Base-by-base conservation (phyloP, 2,888 invertebrate species). In the Cheilosia variabilis region DNA sequence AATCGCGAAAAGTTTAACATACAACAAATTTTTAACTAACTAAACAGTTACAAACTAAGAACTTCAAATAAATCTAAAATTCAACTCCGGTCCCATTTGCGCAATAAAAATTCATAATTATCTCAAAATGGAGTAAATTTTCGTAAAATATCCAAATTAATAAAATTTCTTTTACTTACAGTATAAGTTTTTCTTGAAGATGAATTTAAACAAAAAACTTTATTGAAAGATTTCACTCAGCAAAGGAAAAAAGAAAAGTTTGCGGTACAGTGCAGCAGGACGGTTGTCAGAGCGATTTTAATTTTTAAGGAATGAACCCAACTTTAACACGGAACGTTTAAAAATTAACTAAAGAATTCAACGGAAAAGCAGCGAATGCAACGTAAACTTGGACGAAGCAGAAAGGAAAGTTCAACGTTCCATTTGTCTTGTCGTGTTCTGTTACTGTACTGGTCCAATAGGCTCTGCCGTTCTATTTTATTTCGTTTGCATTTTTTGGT, bases 311-410 rank as follows among this genome's bases (percentile, higher is more conserved):
- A 43, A 63, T 43, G n/a, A 60, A 73, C 68, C 73, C 83, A 84
- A 84, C 83, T 65, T 69, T 6, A 63, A 73, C 57, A 57, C 69
- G 53, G 79, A 69, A 84, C 83, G 83, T 75, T 84, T 79, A 79
- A 84, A 84, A 84, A 78, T 84, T 84, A 84, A 84, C 83, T 84
- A 79, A 79, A 84, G 63, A 83, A 31, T 75, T 58, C 63, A 84
- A 69, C 63, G 73, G 69, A 69, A 78, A 77, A 77, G 50, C 55
- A 63, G 43, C 68, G 83, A 34, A 68, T 62, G 72, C 68, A 75
- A 63, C 17, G 41, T 37, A 19, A 37, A 17, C 5, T 65, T 31
- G 71, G 10, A 43, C 10, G 27, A 47, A 60, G 60, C 41, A 27
- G 66, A 73, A 80, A 71, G 31, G 66, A 80, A 86, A 71, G 68